These are phyloP conservation scores for Latheticus oryzae DNA, from an alignment of 2,888 invertebrate genomes.

Conservation along the genomic window DNA sequence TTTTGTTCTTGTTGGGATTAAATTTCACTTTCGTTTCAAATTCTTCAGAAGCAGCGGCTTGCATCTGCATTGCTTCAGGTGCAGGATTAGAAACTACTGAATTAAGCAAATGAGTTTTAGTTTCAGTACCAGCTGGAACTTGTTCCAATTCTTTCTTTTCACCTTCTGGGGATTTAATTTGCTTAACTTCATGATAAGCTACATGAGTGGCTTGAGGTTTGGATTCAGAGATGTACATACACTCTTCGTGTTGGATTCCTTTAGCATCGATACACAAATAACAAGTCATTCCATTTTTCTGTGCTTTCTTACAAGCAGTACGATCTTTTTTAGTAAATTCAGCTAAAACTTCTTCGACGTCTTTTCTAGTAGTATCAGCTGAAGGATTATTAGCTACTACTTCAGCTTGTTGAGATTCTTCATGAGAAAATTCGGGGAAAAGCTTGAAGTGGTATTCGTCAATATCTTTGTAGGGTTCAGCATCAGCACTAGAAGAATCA, in stretches of 20 bases:
- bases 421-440: constrained; percentile 63
- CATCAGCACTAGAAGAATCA: constrained; percentile 15
- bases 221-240: constrained; percentile 80
- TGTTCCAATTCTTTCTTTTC: constrained; percentile 36
- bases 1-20: constrained; percentile 38
- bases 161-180: constrained; percentile 67
- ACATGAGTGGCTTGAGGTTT: constrained; percentile 74
- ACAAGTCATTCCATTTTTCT: constrained; percentile 82
- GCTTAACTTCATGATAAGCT: constrained; percentile 76
- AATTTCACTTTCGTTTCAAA: constrained; percentile 48
- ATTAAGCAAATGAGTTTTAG: constrained; percentile 47
- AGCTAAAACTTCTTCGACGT: constrained; percentile 78
- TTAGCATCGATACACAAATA: constrained; percentile 77
- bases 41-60: constrained; percentile 54
- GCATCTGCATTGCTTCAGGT: constrained; percentile 43
- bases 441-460: constrained; percentile 66
- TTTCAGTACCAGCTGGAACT: constrained; percentile 38
- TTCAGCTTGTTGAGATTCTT: constrained; percentile 62
- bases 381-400: constrained; percentile 55
- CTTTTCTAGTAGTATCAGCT: constrained; percentile 70
- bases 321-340: constrained; percentile 80
- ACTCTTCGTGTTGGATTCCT: constrained; percentile 81
- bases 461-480: constrained; percentile 66
- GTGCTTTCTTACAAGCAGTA: constrained; percentile 77
- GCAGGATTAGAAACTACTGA: constrained; percentile 37